Conservation (phyloP, 2,113 vertebrate species). For the Hypomesus transpacificus region DNA sequence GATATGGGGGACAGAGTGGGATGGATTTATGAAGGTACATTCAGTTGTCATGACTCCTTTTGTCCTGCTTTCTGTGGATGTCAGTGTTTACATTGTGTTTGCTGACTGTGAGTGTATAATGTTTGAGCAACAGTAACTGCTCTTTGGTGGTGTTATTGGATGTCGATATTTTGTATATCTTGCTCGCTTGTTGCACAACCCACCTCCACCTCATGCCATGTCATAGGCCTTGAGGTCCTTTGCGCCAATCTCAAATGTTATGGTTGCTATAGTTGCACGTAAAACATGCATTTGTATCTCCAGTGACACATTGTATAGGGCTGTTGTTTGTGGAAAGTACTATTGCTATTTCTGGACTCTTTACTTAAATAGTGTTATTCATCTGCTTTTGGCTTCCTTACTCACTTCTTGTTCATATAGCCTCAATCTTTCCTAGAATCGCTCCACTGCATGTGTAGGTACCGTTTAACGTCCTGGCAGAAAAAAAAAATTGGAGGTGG, state of each 20-base stretch:
- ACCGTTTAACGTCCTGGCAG: not conserved
- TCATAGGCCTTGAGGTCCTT: too few relatives aligned
- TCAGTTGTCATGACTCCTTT: not conserved
- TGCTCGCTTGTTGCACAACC: too few relatives aligned
- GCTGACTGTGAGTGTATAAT: too few relatives aligned
- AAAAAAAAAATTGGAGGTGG: not conserved
- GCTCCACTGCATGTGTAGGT: too few relatives aligned
- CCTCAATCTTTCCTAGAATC: not conserved
- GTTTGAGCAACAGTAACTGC: too few relatives aligned
- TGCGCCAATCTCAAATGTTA: not conserved
- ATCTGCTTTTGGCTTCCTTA: slow-evolving; percentile 34
- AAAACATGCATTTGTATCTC: too few relatives aligned
- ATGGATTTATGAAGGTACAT: not conserved
- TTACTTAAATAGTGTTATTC: slow-evolving; percentile 27
- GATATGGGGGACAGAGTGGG: slow-evolving; percentile 16
- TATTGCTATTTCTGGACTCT: slow-evolving; percentile 14
- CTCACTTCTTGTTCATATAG: slow-evolving; percentile 22
- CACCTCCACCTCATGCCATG: too few relatives aligned
- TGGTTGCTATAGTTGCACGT: too few relatives aligned
- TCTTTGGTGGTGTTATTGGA: too few relatives aligned
- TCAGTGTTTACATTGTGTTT: too few relatives aligned
- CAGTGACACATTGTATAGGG: not conserved
- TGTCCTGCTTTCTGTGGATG: too few relatives aligned
- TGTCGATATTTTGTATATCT: too few relatives aligned
- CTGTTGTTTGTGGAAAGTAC: slow-evolving; percentile 2